These are phyloP conservation scores for Cirrhinus molitorella DNA, from an alignment of 2,797 vertebrate genomes.

Conservation along the genomic window DNA sequence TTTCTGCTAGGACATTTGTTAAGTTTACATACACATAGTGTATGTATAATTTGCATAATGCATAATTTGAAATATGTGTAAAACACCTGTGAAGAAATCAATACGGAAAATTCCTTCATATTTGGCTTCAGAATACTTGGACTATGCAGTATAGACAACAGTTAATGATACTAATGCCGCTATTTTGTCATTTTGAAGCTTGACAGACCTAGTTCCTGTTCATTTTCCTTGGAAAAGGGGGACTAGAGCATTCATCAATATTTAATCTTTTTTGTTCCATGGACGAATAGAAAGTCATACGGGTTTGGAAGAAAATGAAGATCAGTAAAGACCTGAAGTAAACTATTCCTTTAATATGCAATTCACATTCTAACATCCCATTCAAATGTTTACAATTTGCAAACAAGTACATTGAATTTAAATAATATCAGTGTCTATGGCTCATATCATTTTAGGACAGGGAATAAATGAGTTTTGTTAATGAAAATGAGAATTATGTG, in stretches of 20 bases:
- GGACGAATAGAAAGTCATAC: not conserved
- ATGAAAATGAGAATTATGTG: conserved; percentile 39
- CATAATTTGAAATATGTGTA: not conserved
- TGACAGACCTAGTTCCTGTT: not conserved
- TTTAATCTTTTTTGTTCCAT: not conserved
- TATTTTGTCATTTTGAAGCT: not conserved
- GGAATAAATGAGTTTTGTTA: conserved; percentile 18
- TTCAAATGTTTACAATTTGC: conserved; percentile 23
- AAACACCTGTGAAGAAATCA: not conserved
- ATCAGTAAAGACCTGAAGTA: conserved; percentile 1
- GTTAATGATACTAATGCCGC: not conserved
- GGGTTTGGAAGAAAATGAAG: not conserved
- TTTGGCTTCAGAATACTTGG: not conserved
- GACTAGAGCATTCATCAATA: not conserved
- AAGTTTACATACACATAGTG: no score
- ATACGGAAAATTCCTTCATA: not conserved
- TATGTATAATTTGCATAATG: not conserved
- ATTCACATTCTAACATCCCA: conserved; percentile 19
- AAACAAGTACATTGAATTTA: not conserved
- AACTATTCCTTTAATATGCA: conserved; percentile 38
- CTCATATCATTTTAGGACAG: not conserved
- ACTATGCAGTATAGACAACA: not conserved
- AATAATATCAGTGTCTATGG: not conserved
- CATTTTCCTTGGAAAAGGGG: not conserved
- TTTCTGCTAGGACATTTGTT: not conserved